Base-by-base conservation (phyloP, 2,113 vertebrate genomes). In the Cyphomyrus discorhynchus region DNA sequence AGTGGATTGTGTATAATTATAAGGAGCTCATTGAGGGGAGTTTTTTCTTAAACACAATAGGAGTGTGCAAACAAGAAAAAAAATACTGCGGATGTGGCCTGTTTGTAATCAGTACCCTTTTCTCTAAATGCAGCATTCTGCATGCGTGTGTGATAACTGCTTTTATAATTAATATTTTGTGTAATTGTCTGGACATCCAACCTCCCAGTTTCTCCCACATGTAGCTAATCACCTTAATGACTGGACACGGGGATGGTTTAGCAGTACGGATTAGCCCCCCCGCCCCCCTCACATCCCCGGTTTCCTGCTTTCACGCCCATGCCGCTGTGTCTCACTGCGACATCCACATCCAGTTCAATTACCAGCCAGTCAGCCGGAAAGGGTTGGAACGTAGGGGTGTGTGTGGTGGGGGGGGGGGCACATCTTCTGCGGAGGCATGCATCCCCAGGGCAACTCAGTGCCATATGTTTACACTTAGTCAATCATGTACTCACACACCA, bases 391-490 rank as follows among this genome's bases (percentile, higher is more conserved):
- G 19, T 27, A 31, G 31, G 46, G 70, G 47, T 27, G 42, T 24
- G 70, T 11, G 50, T 9, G 86, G 70, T 42, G 87, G 52, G 21
- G 86, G 62, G 50, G 53, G 39, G 17, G 47, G 45, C 47, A 74
- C 58, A 88, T 92, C 90, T 91, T 91, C 84, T 88, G 82, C 90
- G 90, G 87, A 90, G 83, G 83, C 89, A 86, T 87, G 49, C 85
- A 91, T 94, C 94, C 90, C 93, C 39, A 3, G 90, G 88, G 93
- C 90, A 82, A 62, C 89, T 89, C 89, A 85, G 82, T 21, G 47
- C 94, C 94, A 92, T 94, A 95, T 95, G 95, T 93, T 95, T 94
- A 92, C 94, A 95, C 94, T 96, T 95, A 95, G 93, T 92, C 94
- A 93, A 93, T 94, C 93, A 91, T 95, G 93, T 95, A 91, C 83